Percentiles rank a stretch among this genome's conserved stretches.
Evolutionary conservation across 2,888 invertebrate species (phyloP).

Genomic region (Paralinhomoeus sp.): DNA sequence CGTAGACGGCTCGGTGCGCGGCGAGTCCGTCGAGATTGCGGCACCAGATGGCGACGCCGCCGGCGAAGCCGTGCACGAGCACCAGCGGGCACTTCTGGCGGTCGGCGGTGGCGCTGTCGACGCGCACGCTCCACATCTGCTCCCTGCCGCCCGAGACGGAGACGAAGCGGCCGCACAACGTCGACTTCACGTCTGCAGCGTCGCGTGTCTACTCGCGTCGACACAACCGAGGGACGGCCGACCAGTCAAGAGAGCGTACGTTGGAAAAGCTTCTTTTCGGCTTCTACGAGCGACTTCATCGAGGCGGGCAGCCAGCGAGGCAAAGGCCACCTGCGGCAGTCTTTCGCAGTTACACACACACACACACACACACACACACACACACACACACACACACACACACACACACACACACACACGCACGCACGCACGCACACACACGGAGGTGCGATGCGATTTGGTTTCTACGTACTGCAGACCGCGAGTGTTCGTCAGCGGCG

Average conservation of each 20-base stretch:
- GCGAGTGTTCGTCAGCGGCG: too few relatives aligned
- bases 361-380: too few relatives aligned
- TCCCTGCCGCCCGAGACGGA: not conserved
- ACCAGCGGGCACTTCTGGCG: conserved; percentile 42
- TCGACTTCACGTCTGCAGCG: not conserved
- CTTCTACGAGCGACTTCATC: conserved; percentile 2
- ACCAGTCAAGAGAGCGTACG: not conserved
- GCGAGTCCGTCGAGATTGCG: conserved; percentile 65
- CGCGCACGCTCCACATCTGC: conserved; percentile 2
- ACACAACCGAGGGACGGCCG: too few relatives aligned
- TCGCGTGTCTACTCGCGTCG: too few relatives aligned
- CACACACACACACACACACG: too few relatives aligned
- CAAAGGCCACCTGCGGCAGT: not conserved
- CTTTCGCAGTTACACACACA: too few relatives aligned
- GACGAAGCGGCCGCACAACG: not conserved
- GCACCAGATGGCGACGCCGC: conserved; percentile 79
- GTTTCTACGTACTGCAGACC: too few relatives aligned
- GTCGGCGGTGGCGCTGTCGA: too few relatives aligned
- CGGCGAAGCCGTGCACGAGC: conserved; percentile 72
- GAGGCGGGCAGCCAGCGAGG: conserved; percentile 5
- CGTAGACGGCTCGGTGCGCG: conserved; percentile 54
- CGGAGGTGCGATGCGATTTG: too few relatives aligned
- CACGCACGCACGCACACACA: too few relatives aligned
- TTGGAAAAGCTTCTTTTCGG: conserved; percentile 3
- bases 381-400: too few relatives aligned